A percentile compares a stretch with the other conserved stretches of the same genome.
phyloP scores from a whole-genome alignment of 2,797 vertebrate genomes.

The Selene dorsalis region DNA sequence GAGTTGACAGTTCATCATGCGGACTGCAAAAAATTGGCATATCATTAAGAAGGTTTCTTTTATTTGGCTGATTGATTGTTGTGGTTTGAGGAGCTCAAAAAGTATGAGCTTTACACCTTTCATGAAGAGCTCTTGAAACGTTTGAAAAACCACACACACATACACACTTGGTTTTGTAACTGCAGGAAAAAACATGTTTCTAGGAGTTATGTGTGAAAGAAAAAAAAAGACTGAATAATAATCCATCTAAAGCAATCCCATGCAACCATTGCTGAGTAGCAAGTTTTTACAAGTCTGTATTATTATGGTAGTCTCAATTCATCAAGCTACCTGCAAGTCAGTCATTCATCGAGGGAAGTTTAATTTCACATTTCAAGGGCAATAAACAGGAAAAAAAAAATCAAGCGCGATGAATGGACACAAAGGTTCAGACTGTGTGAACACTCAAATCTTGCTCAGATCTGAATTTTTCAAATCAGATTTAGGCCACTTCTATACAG shows the following conservation, averaged over 20 bases:
- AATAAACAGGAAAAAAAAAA: no score
- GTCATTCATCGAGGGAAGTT: neutral
- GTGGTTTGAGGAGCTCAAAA: neutral
- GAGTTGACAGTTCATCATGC: slow-evolving; percentile 46
- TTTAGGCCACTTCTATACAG: no score
- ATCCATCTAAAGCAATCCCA: neutral
- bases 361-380: no score
- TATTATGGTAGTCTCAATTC: neutral
- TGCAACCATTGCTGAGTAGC: neutral
- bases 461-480: no score
- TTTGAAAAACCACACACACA: no score
- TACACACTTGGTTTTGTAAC: neutral
- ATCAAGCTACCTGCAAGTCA: neutral
- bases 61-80: slow-evolving; percentile 36
- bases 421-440: no score
- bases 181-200: neutral
- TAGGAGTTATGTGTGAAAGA: neutral
- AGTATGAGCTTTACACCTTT: neutral
- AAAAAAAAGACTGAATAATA: neutral
- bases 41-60: slow-evolving; percentile 27
- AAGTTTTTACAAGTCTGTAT: no score
- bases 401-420: no score
- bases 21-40: slow-evolving; percentile 30
- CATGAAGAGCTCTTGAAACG: neutral
- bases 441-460: no score